phyloP scores from a whole-genome alignment of 1,140 invertebrate species.

The Drosophila funebris region DNA sequence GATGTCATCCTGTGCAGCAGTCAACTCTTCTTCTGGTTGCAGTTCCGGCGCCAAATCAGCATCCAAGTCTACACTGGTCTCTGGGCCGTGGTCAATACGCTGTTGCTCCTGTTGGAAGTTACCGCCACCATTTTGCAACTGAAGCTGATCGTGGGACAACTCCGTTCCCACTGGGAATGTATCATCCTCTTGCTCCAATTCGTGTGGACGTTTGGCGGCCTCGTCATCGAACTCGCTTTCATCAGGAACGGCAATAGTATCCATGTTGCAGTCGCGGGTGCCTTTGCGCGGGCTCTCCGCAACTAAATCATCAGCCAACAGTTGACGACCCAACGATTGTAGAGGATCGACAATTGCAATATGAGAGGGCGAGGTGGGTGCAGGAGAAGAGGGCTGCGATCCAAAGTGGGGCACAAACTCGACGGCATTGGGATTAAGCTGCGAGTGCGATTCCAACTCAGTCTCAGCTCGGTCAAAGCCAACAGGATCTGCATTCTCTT shows the following conservation, averaged over 20 bases:
- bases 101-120: slow-evolving; percentile 24
- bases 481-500: slow-evolving; percentile 57
- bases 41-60: slow-evolving; percentile 32
- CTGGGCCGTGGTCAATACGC: slow-evolving; percentile 69
- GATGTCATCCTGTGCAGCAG: slow-evolving; percentile 42
- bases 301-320: slow-evolving; percentile 67
- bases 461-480: neutral
- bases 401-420: slow-evolving; percentile 75
- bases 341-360: neutral
- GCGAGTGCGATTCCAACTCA: slow-evolving; percentile 37
- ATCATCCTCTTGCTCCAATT: slow-evolving; percentile 64
- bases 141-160: slow-evolving; percentile 2
- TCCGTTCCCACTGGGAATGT: slow-evolving; percentile 29
- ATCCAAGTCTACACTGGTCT: slow-evolving; percentile 74
- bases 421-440: slow-evolving; percentile 73
- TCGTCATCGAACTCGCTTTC: slow-evolving; percentile 69
- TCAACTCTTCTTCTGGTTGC: neutral
- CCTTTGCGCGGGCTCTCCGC: slow-evolving; percentile 78
- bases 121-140: slow-evolving; percentile 22
- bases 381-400: slow-evolving; percentile 68
- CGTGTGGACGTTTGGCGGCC: slow-evolving; percentile 70
- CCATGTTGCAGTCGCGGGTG: slow-evolving; percentile 60
- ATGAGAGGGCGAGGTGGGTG: slow-evolving; percentile 4
- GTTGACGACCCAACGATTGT: slow-evolving; percentile 44
- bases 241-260: slow-evolving; percentile 66